A percentile compares a stretch with the other conserved stretches of the same genome.
These are phyloP conservation scores for Chaetodon trifasciatus DNA, from an alignment of 2,797 vertebrate species.

Conservation along the genomic window DNA sequence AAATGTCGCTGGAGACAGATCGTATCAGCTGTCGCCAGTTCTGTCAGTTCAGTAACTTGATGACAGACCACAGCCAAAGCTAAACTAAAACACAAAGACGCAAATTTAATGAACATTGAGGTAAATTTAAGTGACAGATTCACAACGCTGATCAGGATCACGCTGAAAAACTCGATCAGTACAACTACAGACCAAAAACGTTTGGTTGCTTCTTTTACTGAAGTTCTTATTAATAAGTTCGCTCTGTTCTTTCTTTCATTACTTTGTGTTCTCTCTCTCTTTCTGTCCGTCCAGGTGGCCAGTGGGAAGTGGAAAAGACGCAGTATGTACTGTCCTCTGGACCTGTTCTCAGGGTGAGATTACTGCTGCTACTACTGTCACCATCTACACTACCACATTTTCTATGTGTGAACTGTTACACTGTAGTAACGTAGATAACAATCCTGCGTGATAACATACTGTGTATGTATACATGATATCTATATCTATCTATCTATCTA, in stretches of 20 bases:
- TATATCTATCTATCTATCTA: neutral
- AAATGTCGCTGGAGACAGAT: neutral
- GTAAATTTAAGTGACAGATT: neutral
- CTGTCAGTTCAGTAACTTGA: neutral
- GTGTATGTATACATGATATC: too few species aligned
- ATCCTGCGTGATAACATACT: neutral
- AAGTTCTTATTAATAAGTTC: neutral
- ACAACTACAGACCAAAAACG: neutral
- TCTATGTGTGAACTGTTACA: neutral
- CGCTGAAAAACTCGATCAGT: neutral
- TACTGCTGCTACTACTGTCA: neutral
- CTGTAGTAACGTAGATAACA: neutral
- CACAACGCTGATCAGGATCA: neutral
- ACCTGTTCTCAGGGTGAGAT: constrained; percentile 97
- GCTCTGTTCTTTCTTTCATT: neutral
- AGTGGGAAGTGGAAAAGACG: constrained; percentile 96
- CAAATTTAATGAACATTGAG: neutral
- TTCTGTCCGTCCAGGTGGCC: constrained; percentile 86
- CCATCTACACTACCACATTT: neutral
- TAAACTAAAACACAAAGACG: too few species aligned
- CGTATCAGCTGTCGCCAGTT: neutral
- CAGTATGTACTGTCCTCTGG: constrained; percentile 96
- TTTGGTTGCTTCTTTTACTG: too few species aligned
- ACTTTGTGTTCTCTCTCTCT: constrained; percentile 44
- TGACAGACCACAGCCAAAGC: neutral